phyloP scores from a whole-genome alignment of 1,140 invertebrate species.

The Brachionus angularis region DNA sequence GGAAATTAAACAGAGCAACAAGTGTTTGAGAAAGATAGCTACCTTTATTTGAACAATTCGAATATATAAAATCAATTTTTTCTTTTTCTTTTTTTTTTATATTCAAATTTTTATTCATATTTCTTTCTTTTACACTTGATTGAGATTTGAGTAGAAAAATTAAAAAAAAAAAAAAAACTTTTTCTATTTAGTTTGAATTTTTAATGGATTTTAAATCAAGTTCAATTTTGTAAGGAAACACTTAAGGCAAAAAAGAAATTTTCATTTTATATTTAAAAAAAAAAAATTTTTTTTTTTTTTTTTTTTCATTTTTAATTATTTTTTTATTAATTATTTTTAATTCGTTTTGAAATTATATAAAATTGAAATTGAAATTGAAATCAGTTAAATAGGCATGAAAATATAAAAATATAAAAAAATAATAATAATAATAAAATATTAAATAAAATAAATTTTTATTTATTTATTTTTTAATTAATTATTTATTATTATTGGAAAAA shows the following conservation, averaged over 20 bases:
- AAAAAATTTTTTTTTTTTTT: conserved; percentile 32
- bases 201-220: conserved; percentile 43
- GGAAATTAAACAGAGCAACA: conserved; percentile 34
- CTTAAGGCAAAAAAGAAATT: conserved; percentile 41
- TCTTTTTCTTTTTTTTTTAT: too few relatives aligned
- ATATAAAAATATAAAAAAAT: neutral
- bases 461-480: neutral
- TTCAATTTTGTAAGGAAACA: conserved; percentile 42
- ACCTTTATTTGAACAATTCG: neutral
- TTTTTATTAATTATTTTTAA: neutral
- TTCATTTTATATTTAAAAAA: conserved; percentile 20
- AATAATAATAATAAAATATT: neutral
- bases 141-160: conserved; percentile 27
- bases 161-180: conserved; percentile 37
- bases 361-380: conserved; percentile 11
- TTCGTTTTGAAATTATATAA: neutral
- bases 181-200: too few relatives aligned
- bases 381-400: conserved; percentile 40
- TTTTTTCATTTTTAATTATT: conserved; percentile 24
- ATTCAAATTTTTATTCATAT: too few relatives aligned
- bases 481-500: too few relatives aligned
- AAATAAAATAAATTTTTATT: neutral
- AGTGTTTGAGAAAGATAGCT: conserved; percentile 18
- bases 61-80: neutral
- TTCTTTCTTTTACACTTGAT: too few relatives aligned